Base-by-base conservation (phyloP, 2,113 vertebrate genomes). In the Chamaetylas fuelleborni region DNA sequence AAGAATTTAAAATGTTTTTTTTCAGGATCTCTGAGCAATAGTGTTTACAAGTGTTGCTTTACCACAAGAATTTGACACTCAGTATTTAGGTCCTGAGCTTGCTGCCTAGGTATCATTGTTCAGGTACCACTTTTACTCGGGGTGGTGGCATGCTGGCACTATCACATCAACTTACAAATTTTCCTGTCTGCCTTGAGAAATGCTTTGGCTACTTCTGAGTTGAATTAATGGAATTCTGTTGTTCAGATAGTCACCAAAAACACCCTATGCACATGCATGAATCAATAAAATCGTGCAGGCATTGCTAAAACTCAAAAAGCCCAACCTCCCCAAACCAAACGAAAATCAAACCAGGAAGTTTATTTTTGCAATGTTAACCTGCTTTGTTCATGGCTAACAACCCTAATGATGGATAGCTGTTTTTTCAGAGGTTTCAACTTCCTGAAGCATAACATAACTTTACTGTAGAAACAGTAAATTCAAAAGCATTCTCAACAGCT, bases 401-500 rank as follows among this genome's bases (percentile, higher is more conserved):
- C 29, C 47, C 5, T 71, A 73, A 42, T 14, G 23, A 71, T 56
- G 25, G 23, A 73, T 1, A 96, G 45, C 9, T 92, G 61, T 61
- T 8, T 48, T 28, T 43, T 93, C 45, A 3, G 8, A 78, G 28
- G 64, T 40, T 86, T 84, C 53, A 78, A 54, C 31, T 81, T 77
- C 38, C 28, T n/a, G 20, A 15, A 86, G 47, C 19, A 33, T 17
- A 69, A 57, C 17, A 25, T 42, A 85, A 70, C 11, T 78, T 36
- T n/a, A 6, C 22, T 43, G 12, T 71, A 57, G 25, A 43, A 82
- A 78, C 7, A 67, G 50, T 81, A 73, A 53, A 65, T 60, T 31
- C 60, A 57, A 88, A 89, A 95, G 83, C 91, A 66, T 92, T 96
- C 90, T 93, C 42, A 76, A 89, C 69, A 91, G 57, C 53, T 25